Evolutionary conservation across 1,140 invertebrate genomes (phyloP).

Genomic region (Mylabris phalerata): DNA sequence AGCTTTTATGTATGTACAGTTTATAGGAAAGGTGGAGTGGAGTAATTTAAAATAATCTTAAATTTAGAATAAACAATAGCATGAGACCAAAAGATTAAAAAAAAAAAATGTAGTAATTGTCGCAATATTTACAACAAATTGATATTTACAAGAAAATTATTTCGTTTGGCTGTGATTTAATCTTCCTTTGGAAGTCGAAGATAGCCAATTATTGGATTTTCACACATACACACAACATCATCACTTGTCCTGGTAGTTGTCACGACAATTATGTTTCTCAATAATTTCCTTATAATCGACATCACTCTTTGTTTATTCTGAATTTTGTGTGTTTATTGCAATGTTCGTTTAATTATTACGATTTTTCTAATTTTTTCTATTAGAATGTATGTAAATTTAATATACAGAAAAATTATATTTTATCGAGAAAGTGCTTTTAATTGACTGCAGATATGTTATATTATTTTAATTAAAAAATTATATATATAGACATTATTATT

Average conservation of each 20-base stretch:
- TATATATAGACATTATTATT: too few relatives aligned
- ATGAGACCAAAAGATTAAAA: neutral
- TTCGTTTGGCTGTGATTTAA: too few relatives aligned
- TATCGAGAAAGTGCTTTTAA: conserved; percentile 10
- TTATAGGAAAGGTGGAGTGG: conserved; percentile 9
- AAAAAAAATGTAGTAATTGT: neutral
- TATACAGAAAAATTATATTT: too few relatives aligned
- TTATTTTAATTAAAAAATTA: too few relatives aligned
- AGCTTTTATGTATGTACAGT: conserved; percentile 38
- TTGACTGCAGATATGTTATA: conserved; percentile 16
- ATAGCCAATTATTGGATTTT: too few relatives aligned
- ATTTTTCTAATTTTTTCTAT: too few relatives aligned
- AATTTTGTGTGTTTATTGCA: neutral
- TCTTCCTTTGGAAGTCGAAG: too few relatives aligned
- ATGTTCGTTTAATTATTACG: too few relatives aligned
- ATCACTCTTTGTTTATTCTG: conserved; percentile 25
- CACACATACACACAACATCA: too few relatives aligned
- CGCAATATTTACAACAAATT: too few relatives aligned
- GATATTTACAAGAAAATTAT: too few relatives aligned
- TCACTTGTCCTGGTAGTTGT: too few relatives aligned
- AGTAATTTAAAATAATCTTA: neutral
- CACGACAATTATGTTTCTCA: conserved; percentile 10
- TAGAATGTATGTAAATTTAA: conserved; percentile 24
- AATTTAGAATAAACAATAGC: conserved; percentile 20
- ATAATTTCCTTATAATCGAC: conserved; percentile 16